phyloP scores from a whole-genome alignment of 2,888 invertebrate genomes.

The Laspeyria flexula region DNA sequence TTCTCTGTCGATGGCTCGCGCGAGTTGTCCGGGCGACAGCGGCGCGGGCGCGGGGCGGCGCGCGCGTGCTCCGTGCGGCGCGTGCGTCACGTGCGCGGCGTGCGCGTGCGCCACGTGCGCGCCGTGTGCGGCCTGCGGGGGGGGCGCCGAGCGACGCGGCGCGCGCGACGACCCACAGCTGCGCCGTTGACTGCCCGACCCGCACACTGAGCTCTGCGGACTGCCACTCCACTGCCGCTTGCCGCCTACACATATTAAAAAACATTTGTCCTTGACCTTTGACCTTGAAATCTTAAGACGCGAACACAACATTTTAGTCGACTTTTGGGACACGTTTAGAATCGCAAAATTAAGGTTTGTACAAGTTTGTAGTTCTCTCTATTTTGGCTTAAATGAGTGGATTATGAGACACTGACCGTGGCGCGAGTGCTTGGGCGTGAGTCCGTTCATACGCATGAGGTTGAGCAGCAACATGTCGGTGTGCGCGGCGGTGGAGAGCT shows the following conservation, averaged over 20 bases:
- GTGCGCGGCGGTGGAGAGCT: conserved; percentile 70
- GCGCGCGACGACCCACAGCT: conserved; percentile 15
- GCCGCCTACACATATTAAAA: conserved; percentile 42
- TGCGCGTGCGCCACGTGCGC: no score
- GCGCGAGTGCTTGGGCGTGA: conserved; percentile 63
- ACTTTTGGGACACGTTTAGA: not conserved
- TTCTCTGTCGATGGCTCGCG: conserved; percentile 35
- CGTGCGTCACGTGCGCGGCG: no score
- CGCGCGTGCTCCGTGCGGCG: conserved; percentile 3
- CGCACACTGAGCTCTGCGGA: conserved; percentile 32
- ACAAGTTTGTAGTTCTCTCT: no score
- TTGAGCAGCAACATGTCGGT: conserved; percentile 79
- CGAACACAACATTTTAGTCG: no score
- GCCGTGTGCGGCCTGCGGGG: no score
- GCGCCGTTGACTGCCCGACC: conserved; percentile 12
- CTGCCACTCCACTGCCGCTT: conserved; percentile 68
- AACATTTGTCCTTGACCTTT: no score
- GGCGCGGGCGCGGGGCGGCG: conserved; percentile 37
- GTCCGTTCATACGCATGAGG: conserved; percentile 77
- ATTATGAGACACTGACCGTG: conserved; percentile 54
- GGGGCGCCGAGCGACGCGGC: conserved; percentile 20
- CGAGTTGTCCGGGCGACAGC: conserved; percentile 71
- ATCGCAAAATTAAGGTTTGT: no score
- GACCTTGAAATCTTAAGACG: no score
- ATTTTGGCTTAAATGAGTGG: no score